Evolutionary conservation across 2,113 vertebrate genomes (phyloP), one percentile per base, ranked within the genome.

Genomic region (Eulemur macaco): DNA sequence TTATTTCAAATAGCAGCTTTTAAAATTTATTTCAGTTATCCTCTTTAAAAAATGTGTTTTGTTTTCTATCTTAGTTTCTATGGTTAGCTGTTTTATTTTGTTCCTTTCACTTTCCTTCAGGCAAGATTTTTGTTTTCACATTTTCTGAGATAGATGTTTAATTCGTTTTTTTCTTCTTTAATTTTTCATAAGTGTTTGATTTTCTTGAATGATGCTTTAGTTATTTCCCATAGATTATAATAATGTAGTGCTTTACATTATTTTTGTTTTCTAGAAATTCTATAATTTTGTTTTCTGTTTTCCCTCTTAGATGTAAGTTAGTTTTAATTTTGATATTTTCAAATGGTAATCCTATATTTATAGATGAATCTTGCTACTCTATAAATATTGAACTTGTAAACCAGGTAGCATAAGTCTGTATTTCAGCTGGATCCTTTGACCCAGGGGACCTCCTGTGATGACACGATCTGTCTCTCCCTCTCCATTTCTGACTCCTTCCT

Each of bases 271-370:
- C 29, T 90, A 56, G 23, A 14, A 84, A 42, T 92, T 92, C 31
- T 42, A 0, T 93, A 14, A 31, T 42, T 90, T 94, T 77, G 1
- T 81, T 89, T 89, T 95, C 14, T 74, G 13, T 86, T 94, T 94
- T 14, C 54, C 3, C 31, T 86, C 83, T 94, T 71, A 78, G n/a
- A n/a, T 88, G 1, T 31, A 56, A 50, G 20, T 91, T 95, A 68
- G 47, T 60, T 85, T 95, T 80, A 85, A 39, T 92, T 86, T 87
- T 78, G 68, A 66, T n/a, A 27, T 80, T 92, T 89, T 81, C 27
- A 94, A 13, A 50, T 63, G 8, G 31, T 47, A 47, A 64, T 45
- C 31, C 42, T 91, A 31, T 1, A 7, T 39, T 69, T 56, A 56
- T 29, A 54, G 45, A 23, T 29, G 73, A 71, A 11, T 86, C 14